Percentiles rank a stretch among this genome's conserved stretches.
These are phyloP conservation scores for Chrysogorgia sp. DNA, from an alignment of 92 coral and sea anemone species.

Conservation along the genomic window DNA sequence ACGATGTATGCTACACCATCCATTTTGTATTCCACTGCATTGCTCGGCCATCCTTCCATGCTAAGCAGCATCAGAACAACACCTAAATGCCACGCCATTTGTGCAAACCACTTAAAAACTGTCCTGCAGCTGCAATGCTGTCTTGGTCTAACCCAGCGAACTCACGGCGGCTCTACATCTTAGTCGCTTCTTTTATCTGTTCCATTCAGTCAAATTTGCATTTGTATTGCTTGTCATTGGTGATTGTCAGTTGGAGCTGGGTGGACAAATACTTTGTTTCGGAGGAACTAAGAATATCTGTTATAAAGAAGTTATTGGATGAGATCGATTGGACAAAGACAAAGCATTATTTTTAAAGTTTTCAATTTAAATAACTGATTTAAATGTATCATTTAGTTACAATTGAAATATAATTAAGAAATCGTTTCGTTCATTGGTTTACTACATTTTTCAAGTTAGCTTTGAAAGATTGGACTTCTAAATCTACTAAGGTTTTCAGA, in stretches of 20 bases:
- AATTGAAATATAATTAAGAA: conserved; percentile 34
- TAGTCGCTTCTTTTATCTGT: background rate
- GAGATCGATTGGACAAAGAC: conserved; percentile 2
- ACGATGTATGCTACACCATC: conserved; percentile 74
- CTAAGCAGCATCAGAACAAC: conserved; percentile 37
- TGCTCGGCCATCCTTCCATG: background rate
- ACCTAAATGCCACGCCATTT: conserved; percentile 28
- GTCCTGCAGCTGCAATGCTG: conserved; percentile 23
- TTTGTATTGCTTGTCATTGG: conserved; percentile 26
- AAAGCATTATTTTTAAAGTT: background rate
- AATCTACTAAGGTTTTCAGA: too few species aligned
- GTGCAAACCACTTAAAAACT: conserved; percentile 14
- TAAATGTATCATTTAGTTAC: conserved; percentile 32
- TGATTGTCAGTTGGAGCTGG: conserved; percentile 19
- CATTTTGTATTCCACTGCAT: conserved; percentile 56
- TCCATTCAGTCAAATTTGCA: conserved; percentile 47
- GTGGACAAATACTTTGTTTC: background rate
- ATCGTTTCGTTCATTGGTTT: background rate
- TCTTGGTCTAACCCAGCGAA: conserved; percentile 48
- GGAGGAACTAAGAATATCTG: background rate
- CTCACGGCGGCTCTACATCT: conserved; percentile 26
- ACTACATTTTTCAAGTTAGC: background rate
- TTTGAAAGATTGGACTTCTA: background rate
- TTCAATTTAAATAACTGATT: conserved; percentile 26
- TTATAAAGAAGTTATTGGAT: conserved; percentile 6